These are phyloP conservation scores for Drosophila funebris DNA, from an alignment of 1,140 invertebrate species.

Conservation along the genomic window DNA sequence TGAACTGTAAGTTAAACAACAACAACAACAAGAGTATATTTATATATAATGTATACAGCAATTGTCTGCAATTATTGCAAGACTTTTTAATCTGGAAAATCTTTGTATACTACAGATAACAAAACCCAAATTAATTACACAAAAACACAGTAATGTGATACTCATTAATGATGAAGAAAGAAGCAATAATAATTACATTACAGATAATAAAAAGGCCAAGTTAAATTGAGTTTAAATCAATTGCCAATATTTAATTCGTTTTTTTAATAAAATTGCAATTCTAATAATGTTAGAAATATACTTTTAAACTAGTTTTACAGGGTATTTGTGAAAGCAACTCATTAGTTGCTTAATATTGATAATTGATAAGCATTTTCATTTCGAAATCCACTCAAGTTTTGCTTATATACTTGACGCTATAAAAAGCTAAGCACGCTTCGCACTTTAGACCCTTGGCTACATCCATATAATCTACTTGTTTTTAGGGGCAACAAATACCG, in stretches of 20 bases:
- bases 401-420: slow-evolving; percentile 16
- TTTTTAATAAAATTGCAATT: too few relatives aligned
- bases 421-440: slow-evolving; percentile 13
- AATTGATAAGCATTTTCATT: slow-evolving; percentile 51
- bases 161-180: too few relatives aligned
- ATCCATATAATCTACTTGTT: slow-evolving; percentile 10
- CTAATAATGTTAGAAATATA: too few relatives aligned
- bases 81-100: too few relatives aligned
- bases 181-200: too few relatives aligned
- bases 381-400: slow-evolving; percentile 43
- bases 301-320: slow-evolving; percentile 7
- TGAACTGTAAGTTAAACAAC: not conserved
- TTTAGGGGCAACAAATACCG: slow-evolving; percentile 2
- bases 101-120: too few relatives aligned
- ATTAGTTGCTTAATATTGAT: slow-evolving; percentile 1
- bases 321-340: not conserved
- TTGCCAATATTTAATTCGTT: too few relatives aligned
- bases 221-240: too few relatives aligned
- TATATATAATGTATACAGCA: not conserved
- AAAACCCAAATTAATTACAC: too few relatives aligned
- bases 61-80: too few relatives aligned
- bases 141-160: too few relatives aligned
- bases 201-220: too few relatives aligned
- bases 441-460: slow-evolving; percentile 62
- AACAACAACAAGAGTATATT: not conserved